phyloP scores from a whole-genome alignment of 2,888 invertebrate genomes.

The Drosophila diplacantha region DNA sequence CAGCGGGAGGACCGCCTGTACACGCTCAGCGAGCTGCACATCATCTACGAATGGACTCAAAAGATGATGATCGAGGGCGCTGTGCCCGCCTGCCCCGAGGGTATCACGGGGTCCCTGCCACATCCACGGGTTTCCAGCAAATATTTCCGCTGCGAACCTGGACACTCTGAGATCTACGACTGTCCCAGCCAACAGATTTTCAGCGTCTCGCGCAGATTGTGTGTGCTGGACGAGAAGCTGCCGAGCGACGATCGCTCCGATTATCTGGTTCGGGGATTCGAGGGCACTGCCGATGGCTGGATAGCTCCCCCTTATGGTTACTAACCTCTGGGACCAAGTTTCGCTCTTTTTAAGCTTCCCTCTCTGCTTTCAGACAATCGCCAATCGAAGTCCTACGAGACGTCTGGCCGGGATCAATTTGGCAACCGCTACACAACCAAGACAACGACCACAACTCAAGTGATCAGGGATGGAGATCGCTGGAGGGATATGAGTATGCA shows the following conservation, averaged over 20 bases:
- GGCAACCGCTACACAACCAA: slow-evolving; percentile 43
- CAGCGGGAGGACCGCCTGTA: slow-evolving; percentile 53
- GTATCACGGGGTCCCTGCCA: slow-evolving; percentile 48
- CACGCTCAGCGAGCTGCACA: slow-evolving; percentile 35
- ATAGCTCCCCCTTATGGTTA: slow-evolving; percentile 54
- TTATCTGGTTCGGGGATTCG: slow-evolving; percentile 22
- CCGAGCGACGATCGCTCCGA: slow-evolving; percentile 49
- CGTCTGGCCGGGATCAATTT: slow-evolving; percentile 10
- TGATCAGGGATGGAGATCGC: slow-evolving; percentile 52
- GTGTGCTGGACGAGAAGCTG: slow-evolving; percentile 80
- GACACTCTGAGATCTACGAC: slow-evolving; percentile 79
- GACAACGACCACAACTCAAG: slow-evolving; percentile 25
- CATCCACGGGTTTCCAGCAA: slow-evolving; percentile 80
- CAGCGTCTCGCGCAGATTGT: slow-evolving; percentile 78
- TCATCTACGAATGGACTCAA: slow-evolving; percentile 54
- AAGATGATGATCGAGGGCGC: slow-evolving; percentile 16
- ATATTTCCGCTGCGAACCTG: slow-evolving; percentile 82
- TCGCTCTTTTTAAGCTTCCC: neutral
- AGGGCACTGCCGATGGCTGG: slow-evolving; percentile 29
- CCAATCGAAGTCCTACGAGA: slow-evolving; percentile 41
- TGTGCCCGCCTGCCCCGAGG: slow-evolving; percentile 47
- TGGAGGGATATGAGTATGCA: slow-evolving; percentile 74
- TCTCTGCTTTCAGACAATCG: slow-evolving; percentile 52
- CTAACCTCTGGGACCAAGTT: slow-evolving; percentile 40
- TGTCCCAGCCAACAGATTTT: slow-evolving; percentile 79